Conservation (phyloP, 2,797 vertebrate species). For the Falco berigora region DNA sequence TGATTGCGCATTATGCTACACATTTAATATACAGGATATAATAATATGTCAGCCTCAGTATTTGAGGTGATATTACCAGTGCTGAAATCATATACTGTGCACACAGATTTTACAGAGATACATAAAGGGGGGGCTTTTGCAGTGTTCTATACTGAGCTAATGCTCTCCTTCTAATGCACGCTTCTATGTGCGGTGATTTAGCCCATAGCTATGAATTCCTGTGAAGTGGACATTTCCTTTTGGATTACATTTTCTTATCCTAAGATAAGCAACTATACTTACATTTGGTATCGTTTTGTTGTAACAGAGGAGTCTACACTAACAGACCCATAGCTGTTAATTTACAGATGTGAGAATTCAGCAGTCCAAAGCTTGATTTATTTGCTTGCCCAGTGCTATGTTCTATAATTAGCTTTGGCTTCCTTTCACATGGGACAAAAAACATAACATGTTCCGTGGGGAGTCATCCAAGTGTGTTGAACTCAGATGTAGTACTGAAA, state of each 20-base stretch:
- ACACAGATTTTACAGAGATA: background rate
- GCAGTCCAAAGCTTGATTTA: slow-evolving; percentile 25
- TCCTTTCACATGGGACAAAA: slow-evolving; percentile 34
- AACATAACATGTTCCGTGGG: background rate
- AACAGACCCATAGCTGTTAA: background rate
- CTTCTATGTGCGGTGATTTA: background rate
- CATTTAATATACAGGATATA: background rate
- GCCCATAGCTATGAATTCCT: background rate
- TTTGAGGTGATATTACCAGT: background rate
- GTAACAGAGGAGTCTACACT: background rate
- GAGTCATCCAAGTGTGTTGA: slow-evolving; percentile 21
- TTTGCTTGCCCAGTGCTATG: background rate
- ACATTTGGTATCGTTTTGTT: background rate
- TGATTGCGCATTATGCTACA: background rate
- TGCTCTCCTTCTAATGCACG: background rate
- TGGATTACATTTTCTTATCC: background rate
- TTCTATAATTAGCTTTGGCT: slow-evolving; percentile 41
- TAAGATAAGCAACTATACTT: background rate
- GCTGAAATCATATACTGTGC: background rate
- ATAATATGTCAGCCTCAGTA: background rate
- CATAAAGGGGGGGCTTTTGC: background rate
- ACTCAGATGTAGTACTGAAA: slow-evolving; percentile 3
- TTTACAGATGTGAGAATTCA: slow-evolving; percentile 31
- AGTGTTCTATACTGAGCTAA: background rate
- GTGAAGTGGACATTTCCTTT: background rate